Conservation (phyloP, 2,797 vertebrate genomes). For the Tauraco hartlaubi region DNA sequence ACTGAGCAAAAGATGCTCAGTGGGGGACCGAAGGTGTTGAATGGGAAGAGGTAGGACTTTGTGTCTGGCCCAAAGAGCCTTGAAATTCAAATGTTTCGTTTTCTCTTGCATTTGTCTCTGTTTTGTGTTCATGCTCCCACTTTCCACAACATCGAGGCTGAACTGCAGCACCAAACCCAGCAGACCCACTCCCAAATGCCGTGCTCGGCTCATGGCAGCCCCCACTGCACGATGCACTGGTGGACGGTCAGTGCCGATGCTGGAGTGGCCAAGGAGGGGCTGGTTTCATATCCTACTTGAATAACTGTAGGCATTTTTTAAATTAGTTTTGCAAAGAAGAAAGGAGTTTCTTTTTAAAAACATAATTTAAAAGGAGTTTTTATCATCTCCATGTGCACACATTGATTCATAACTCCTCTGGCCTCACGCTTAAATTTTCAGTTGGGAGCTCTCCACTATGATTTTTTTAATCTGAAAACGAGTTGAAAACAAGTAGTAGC, state of each 20-base stretch:
- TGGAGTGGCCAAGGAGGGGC: not conserved
- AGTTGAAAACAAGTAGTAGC: not conserved
- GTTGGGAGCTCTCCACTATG: not conserved
- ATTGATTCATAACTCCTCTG: not conserved
- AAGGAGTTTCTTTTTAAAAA: not conserved
- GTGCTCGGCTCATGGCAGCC: fast-evolving
- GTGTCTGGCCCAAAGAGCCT: not conserved
- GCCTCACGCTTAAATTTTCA: not conserved
- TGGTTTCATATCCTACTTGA: not conserved
- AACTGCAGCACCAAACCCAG: not conserved
- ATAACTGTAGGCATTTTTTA: not conserved
- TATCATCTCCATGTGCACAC: not conserved
- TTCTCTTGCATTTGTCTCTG: not conserved
- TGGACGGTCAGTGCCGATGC: fast-evolving
- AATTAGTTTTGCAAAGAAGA: not conserved
- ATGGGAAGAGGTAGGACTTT: not conserved
- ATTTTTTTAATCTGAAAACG: not conserved
- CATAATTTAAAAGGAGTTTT: fast-evolving
- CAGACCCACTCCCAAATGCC: not conserved
- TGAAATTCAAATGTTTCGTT: fast-evolving
- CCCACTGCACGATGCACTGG: fast-evolving
- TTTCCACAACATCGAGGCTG: not conserved
- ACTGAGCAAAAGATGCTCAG: not conserved
- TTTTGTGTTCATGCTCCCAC: not conserved
- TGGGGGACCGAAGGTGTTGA: fast-evolving